Base-by-base conservation (phyloP, 1,140 invertebrate genomes). In the Conus ventricosus region DNA sequence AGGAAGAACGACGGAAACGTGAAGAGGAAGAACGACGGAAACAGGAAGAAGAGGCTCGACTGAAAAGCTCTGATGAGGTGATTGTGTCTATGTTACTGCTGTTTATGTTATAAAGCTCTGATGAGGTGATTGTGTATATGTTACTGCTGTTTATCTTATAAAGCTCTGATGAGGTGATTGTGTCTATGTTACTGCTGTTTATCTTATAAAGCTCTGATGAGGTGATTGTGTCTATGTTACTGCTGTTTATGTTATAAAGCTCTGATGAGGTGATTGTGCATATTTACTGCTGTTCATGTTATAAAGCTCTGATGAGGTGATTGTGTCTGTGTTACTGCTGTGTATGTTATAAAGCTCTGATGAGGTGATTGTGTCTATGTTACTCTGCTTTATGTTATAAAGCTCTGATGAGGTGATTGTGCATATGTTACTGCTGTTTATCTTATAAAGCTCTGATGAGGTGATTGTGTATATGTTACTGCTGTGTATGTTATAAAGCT, bases 21-120 rank as follows among this genome's bases (percentile, higher is more conserved):
- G 87, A 82, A 39, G 39, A 89, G 60, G 85, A 87, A 84, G 88
- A 89, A 39, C 20, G 60, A n/a, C 55, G 83, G 55, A 76, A 39
- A 53, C 55, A 76, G 86, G 57, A 89, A 89, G 25, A 78, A 13
- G 39, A 76, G 17, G 53, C 80, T 54, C 67, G 20, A 63, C 23
- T 67, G 88, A 63, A 84, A 84, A 27, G 87, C n/a, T 67, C 51
- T 54, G 78, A 71, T 63, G 51, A 86, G 71, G 55, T 53, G 51
- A 67, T 71, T 51, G 8, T 27, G 57, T 60, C 1, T 15, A 60
- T 60, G 4, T 60, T 60, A 11, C 15, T 11, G 5, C 57, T 60
- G 5, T 60, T 60, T 39, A 39, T 39, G 39, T 39, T 39, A 39
- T 39, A 3, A 84, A 20, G 87, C 17, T 67, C 51, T 54, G 78